Evolutionary conservation across 2,888 invertebrate species (phyloP), one percentile per base, ranked within the genome.

Genomic region (Drosophila lutescens): DNA sequence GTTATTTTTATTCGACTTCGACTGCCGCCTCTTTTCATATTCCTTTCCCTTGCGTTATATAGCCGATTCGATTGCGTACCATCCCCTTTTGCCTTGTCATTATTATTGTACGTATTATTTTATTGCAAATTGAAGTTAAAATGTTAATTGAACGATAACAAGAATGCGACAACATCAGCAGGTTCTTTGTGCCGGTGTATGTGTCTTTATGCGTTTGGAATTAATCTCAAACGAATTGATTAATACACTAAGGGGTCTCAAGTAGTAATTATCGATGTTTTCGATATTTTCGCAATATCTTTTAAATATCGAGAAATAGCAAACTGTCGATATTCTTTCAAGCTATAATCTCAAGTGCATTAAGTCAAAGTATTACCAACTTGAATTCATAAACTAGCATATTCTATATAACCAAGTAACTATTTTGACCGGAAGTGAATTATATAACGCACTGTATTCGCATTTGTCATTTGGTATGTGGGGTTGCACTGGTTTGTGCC

Each of bases 71-170:
- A 40, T 46, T 38, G 20, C 61, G 47, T 49, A 62, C 41, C 26
- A 30, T 38, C 40, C 34, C 2, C 8, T 32, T 38, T 41, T 23
- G 72, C 53, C 30, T 38, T 50, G 50, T 50, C 51, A 53, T 71
- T 55, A 54, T 54, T 53, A 51, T 47, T 41, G 50, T 53, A 62
- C 49, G 49, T 38, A 55, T 70, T 72, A 36, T 49, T 53, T 76
- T 47, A 60, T 63, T 56, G 46, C 38, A 62, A 66, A 62, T 76
- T 53, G 41, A 61, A 46, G 59, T 62, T 20, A 59, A 62, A 51
- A 60, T 46, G 51, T 62, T 66, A 58, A 76, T 67, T 61, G 30
- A 51, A 49, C 36, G 49, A 57, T 62, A 56, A 54, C 12, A 62
- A 68, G 40, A 68, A 47, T 34, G 13, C n/a, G 46, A 15, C 41